Evolutionary conservation across 2,888 invertebrate genomes (phyloP).

Genomic region (Glyphotaelius pellucidus): DNA sequence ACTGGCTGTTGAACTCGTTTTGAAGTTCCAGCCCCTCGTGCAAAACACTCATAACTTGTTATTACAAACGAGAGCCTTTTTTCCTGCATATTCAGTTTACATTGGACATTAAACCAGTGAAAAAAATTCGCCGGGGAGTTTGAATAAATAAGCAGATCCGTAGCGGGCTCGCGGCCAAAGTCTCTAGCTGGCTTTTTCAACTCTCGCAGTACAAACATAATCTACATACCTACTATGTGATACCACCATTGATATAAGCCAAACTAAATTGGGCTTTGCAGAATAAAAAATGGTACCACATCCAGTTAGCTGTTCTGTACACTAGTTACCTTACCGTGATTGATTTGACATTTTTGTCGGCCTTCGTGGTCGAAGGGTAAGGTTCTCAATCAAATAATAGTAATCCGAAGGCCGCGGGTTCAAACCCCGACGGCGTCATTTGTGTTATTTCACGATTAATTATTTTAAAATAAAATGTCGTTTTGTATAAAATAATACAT

Average conservation of each 20-base stretch:
- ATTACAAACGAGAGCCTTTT: conserved; percentile 52
- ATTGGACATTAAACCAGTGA: conserved; percentile 49
- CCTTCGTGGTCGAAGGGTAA: no score
- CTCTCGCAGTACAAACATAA: background rate
- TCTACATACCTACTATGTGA: background rate
- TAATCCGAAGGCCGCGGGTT: no score
- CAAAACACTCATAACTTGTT: conserved; percentile 54
- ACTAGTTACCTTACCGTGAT: background rate
- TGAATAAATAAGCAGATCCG: conserved; percentile 59
- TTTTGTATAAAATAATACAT: no score
- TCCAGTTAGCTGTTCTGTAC: background rate
- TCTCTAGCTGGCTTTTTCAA: background rate
- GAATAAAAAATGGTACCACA: background rate
- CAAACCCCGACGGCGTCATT: no score
- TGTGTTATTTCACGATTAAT: no score
- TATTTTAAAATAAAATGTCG: no score
- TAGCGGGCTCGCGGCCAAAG: conserved; percentile 36
- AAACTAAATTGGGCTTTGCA: background rate
- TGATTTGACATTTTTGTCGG: background rate
- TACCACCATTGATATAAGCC: background rate
- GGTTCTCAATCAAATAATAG: no score
- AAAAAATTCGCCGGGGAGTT: conserved; percentile 46
- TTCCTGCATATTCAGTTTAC: conserved; percentile 50
- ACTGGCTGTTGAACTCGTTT: background rate
- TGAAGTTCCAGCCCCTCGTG: conserved; percentile 10